Evolutionary conservation across 2,888 invertebrate species (phyloP).

Genomic region (Argyra leucocephala): DNA sequence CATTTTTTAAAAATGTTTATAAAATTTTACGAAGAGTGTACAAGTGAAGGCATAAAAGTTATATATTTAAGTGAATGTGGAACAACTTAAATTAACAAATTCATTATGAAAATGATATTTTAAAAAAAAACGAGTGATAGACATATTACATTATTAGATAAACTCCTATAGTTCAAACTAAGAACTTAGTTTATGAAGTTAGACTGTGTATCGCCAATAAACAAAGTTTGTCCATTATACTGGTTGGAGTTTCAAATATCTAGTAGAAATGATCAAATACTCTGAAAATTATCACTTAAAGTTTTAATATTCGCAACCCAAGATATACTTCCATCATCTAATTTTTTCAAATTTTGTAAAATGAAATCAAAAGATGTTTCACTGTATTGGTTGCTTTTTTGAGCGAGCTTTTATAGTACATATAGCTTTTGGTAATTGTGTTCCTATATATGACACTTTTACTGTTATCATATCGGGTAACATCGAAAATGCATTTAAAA

Average conservation of each 20-base stretch:
- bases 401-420: slow-evolving; percentile 57
- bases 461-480: slow-evolving; percentile 58
- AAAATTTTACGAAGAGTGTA: too few relatives aligned
- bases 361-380: slow-evolving; percentile 64
- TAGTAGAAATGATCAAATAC: slow-evolving; percentile 59
- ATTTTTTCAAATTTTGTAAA: slow-evolving; percentile 72
- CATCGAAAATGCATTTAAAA: too few relatives aligned
- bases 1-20: too few relatives aligned
- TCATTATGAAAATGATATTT: too few relatives aligned
- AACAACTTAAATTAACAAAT: too few relatives aligned
- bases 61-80: background rate
- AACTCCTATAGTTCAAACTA: too few relatives aligned
- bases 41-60: too few relatives aligned
- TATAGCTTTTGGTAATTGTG: slow-evolving; percentile 61
- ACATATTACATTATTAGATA: background rate
- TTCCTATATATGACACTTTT: slow-evolving; percentile 50
- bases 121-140: too few relatives aligned
- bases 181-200: slow-evolving; percentile 66
- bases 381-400: slow-evolving; percentile 45
- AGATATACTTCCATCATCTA: slow-evolving; percentile 50
- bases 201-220: slow-evolving; percentile 73
- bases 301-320: slow-evolving; percentile 74
- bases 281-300: slow-evolving; percentile 54
- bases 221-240: slow-evolving; percentile 53
- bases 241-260: slow-evolving; percentile 12